Evolutionary conservation across 2,888 invertebrate species (phyloP).

Genomic region (Pammene aurita): DNA sequence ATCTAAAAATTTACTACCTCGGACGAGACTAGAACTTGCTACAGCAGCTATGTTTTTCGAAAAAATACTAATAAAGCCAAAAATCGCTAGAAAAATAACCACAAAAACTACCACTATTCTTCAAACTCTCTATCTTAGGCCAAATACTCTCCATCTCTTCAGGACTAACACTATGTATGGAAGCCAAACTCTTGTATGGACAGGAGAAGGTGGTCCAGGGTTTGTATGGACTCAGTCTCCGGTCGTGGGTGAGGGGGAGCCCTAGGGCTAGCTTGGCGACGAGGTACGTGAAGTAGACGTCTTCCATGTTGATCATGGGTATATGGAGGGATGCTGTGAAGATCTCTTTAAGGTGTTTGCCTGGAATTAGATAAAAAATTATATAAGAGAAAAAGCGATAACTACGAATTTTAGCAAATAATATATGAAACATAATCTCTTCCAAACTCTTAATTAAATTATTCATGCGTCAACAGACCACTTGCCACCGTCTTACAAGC

Average conservation of each 20-base stretch:
- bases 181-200: slow-evolving; percentile 59
- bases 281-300: slow-evolving; percentile 88
- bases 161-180: slow-evolving; percentile 59
- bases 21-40: too few relatives aligned
- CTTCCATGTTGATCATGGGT: slow-evolving; percentile 87
- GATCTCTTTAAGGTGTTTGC: slow-evolving; percentile 65
- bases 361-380: slow-evolving; percentile 53
- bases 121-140: slow-evolving; percentile 50
- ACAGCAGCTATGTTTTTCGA: too few relatives aligned
- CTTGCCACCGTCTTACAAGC: too few relatives aligned
- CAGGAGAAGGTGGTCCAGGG: slow-evolving; percentile 57
- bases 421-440: too few relatives aligned
- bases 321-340: slow-evolving; percentile 79
- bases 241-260: slow-evolving; percentile 81
- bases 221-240: slow-evolving; percentile 74
- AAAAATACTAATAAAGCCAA: slow-evolving; percentile 50
- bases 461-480: too few relatives aligned
- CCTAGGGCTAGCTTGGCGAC: slow-evolving; percentile 82
- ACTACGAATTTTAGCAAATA: too few relatives aligned
- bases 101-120: slow-evolving; percentile 48
- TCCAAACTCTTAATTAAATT: too few relatives aligned
- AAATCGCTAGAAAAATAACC: slow-evolving; percentile 51
- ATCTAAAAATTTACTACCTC: too few relatives aligned
- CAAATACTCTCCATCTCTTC: slow-evolving; percentile 57
- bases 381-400: neutral